Evolutionary conservation across 2,797 vertebrate genomes (phyloP).

Genomic region (Columba guinea): DNA sequence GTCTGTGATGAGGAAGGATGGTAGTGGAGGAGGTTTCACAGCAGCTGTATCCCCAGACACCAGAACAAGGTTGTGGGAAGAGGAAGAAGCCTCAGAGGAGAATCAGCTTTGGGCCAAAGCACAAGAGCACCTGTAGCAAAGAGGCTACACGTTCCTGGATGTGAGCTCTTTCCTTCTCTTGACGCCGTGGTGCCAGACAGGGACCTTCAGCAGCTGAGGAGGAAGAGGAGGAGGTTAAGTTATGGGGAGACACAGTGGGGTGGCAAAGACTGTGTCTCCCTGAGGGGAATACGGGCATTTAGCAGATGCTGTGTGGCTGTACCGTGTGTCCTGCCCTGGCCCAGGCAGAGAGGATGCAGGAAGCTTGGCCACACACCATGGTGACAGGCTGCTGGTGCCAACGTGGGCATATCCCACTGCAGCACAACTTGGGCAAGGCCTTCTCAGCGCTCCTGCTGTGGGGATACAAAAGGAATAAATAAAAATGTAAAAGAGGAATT

Average conservation of each 20-base stretch:
- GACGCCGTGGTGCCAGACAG: background rate
- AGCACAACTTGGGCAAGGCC: background rate
- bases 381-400: background rate
- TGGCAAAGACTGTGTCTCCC: fast-evolving
- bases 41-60: background rate
- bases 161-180: background rate
- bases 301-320: fast-evolving
- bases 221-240: background rate
- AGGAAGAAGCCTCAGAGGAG: background rate
- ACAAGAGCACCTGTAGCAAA: background rate
- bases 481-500: constrained; percentile 74
- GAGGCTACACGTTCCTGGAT: fast-evolving
- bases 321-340: fast-evolving
- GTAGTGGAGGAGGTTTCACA: fast-evolving
- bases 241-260: too few relatives aligned
- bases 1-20: fast-evolving
- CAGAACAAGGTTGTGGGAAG: background rate
- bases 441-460: background rate
- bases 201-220: background rate
- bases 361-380: fast-evolving
- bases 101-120: background rate
- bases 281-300: background rate
- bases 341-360: fast-evolving
- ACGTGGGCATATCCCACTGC: background rate
- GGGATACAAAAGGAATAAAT: constrained; percentile 69